Evolutionary conservation across 2,113 vertebrate genomes (phyloP).

Genomic region (Corvus cornix): DNA sequence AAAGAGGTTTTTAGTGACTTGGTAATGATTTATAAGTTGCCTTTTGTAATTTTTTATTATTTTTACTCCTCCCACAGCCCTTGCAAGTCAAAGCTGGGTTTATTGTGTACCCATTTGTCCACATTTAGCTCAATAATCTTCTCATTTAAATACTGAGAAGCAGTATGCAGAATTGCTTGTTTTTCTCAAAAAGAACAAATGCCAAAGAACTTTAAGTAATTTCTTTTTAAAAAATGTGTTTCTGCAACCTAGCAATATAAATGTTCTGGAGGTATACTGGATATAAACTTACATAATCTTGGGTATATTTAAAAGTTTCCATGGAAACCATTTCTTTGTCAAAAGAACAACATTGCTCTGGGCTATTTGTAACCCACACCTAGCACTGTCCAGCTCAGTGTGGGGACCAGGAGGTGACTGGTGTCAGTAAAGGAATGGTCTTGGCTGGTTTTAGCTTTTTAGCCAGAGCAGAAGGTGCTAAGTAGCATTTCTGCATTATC

Average conservation of each 20-base stretch:
- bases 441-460: neutral
- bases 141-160: neutral
- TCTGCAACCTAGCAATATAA: slow-evolving; percentile 38
- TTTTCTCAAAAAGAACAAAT: slow-evolving; percentile 22
- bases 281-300: slow-evolving; percentile 59
- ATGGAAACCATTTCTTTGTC: slow-evolving; percentile 59
- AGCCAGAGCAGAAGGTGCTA: neutral
- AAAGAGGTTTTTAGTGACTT: neutral
- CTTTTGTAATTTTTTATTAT: neutral
- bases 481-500: neutral
- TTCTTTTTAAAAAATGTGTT: slow-evolving; percentile 31
- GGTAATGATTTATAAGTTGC: neutral
- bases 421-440: neutral
- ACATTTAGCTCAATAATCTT: neutral
- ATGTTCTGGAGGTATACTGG: slow-evolving; percentile 20
- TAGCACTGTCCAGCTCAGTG: neutral
- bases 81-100: neutral
- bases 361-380: slow-evolving; percentile 21
- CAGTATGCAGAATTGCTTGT: neutral
- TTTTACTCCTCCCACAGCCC: neutral
- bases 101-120: neutral
- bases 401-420: neutral
- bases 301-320: slow-evolving; percentile 59
- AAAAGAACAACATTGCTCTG: slow-evolving; percentile 41
- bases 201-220: slow-evolving; percentile 11